phyloP scores from a whole-genome alignment of 1,140 invertebrate species.

The Diorhabda carinulata region DNA sequence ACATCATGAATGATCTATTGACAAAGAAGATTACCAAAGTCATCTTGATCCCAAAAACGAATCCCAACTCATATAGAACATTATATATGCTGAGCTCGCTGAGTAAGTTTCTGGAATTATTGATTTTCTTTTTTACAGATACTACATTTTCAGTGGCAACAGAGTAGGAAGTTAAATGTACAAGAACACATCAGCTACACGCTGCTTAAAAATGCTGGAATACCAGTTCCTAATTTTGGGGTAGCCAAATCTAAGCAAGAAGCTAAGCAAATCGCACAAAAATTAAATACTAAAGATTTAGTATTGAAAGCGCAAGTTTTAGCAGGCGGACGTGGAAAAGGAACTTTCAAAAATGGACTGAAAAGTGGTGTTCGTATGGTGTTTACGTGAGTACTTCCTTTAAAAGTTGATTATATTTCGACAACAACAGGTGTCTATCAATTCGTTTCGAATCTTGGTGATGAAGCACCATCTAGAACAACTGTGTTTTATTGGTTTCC shows the following conservation, averaged over 20 bases:
- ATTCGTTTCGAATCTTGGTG: too few relatives aligned
- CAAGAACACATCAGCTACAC: slow-evolving; percentile 94
- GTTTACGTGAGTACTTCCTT: slow-evolving; percentile 67
- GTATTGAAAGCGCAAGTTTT: slow-evolving; percentile 96
- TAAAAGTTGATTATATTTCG: too few relatives aligned
- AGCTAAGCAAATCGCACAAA: slow-evolving; percentile 73
- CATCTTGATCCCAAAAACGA: too few relatives aligned
- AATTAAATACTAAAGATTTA: slow-evolving; percentile 78
- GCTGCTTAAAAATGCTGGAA: slow-evolving; percentile 76
- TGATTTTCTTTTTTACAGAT: too few relatives aligned
- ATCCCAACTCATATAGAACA: too few relatives aligned
- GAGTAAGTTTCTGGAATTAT: too few relatives aligned
- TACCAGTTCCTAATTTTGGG: slow-evolving; percentile 90
- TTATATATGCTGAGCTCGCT: too few relatives aligned
- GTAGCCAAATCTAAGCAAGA: slow-evolving; percentile 83
- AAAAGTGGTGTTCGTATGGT: slow-evolving; percentile 92
- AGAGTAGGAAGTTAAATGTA: slow-evolving; percentile 79
- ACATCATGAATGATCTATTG: too few relatives aligned
- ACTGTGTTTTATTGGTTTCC: too few relatives aligned
- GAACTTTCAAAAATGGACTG: slow-evolving; percentile 85
- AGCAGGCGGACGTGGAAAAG: slow-evolving; percentile 92
- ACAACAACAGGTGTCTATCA: too few relatives aligned
- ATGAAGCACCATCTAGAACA: too few relatives aligned
- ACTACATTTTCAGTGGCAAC: slow-evolving; percentile 51
- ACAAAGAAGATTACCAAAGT: too few relatives aligned